A percentile compares a stretch with the other conserved stretches of the same genome.
Conservation (phyloP, 1,140 invertebrate species). For the Drosophila teissieri region DNA sequence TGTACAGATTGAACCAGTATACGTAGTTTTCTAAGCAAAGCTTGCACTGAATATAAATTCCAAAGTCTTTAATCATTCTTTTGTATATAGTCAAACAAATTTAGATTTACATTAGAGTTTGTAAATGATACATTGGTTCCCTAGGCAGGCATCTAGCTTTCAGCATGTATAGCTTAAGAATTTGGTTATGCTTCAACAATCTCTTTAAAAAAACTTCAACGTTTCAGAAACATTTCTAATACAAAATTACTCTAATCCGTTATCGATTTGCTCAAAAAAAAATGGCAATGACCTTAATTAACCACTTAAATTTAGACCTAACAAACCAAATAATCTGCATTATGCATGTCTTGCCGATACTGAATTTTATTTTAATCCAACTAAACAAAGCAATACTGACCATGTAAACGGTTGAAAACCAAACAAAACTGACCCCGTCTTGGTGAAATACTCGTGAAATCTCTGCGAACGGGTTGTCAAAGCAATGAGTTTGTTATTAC, state of each 20-base stretch:
- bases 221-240: not conserved
- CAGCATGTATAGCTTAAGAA: conserved; percentile 10
- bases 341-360: conserved; percentile 44
- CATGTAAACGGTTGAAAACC: conserved; percentile 1
- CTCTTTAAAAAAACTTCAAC: no score
- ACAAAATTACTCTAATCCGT: not conserved
- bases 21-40: not conserved
- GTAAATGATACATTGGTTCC: not conserved
- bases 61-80: not conserved
- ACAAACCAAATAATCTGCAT: conserved; percentile 2
- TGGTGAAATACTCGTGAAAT: conserved; percentile 38
- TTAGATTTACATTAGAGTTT: no score
- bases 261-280: not conserved
- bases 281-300: not conserved
- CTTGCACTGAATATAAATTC: not conserved
- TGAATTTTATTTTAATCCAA: conserved; percentile 1
- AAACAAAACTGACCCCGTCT: conserved; percentile 31
- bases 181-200: no score
- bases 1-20: conserved; percentile 3
- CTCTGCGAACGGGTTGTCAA: conserved; percentile 56
- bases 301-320: conserved; percentile 9
- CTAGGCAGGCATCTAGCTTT: not conserved
- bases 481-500: conserved; percentile 10
- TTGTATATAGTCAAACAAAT: not conserved
- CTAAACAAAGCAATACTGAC: conserved; percentile 11